Percentiles rank a stretch among this genome's conserved stretches.
These are phyloP conservation scores for Perodicticus potto DNA, from an alignment of 2,797 vertebrate genomes.

Conservation along the genomic window DNA sequence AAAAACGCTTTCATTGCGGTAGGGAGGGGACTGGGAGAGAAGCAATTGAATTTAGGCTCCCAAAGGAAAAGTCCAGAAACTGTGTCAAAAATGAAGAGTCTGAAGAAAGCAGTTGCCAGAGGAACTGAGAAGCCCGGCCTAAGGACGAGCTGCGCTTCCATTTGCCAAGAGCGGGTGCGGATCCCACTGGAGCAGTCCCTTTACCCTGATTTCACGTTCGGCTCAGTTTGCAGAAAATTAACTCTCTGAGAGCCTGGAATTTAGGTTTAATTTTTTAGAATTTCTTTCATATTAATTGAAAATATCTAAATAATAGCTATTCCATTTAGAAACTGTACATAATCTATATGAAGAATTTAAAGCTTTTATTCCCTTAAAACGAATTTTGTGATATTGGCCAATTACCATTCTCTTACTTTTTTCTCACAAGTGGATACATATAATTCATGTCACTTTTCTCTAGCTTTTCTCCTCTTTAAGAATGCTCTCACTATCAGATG, in stretches of 20 bases:
- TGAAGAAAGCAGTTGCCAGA: neutral
- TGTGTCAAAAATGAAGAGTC: neutral
- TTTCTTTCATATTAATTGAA: slow-evolving; percentile 37
- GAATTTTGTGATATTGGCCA: neutral
- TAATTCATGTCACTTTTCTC: neutral
- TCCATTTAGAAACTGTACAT: neutral
- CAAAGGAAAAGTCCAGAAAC: neutral
- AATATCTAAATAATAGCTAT: neutral
- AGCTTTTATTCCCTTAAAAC: neutral
- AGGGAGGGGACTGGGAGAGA: neutral
- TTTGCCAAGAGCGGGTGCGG: neutral
- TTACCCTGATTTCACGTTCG: neutral
- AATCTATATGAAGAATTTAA: neutral
- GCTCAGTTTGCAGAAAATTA: neutral
- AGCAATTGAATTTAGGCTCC: neutral
- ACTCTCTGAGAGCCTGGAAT: slow-evolving; percentile 1
- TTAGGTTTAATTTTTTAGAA: neutral
- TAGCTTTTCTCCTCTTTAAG: neutral
- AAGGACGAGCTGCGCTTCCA: neutral
- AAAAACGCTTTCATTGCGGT: neutral
- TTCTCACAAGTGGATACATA: neutral
- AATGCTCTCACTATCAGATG: neutral
- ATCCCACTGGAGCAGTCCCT: neutral
- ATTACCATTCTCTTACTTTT: neutral
- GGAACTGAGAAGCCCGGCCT: neutral